phyloP scores from a whole-genome alignment of 2,113 vertebrate species.

The Pongo abelii region DNA sequence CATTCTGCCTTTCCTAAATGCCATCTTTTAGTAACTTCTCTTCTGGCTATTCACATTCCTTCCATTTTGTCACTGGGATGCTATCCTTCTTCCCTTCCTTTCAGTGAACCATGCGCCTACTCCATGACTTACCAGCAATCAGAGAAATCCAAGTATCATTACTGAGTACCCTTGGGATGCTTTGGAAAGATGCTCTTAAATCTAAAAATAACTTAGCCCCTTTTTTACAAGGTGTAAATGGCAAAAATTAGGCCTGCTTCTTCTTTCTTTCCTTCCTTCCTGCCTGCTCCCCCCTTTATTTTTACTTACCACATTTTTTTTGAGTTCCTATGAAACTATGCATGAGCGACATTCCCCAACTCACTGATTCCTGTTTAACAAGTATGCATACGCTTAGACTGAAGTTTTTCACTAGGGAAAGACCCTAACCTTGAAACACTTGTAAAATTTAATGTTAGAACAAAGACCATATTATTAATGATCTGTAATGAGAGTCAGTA shows the following conservation, averaged over 20 bases:
- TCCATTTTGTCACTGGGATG: neutral
- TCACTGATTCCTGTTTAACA: neutral
- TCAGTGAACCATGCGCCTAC: neutral
- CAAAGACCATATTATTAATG: neutral
- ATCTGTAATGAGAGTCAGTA: neutral
- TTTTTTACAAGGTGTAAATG: neutral
- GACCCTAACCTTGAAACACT: neutral
- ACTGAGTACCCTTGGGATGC: neutral
- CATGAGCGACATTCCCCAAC: neutral
- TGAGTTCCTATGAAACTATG: neutral
- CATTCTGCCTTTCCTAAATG: neutral
- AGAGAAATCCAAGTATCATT: neutral
- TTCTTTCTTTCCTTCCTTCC: neutral
- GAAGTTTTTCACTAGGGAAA: neutral
- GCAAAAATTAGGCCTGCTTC: neutral
- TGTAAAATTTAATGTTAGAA: neutral
- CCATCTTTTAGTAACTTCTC: neutral
- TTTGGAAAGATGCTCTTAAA: neutral
- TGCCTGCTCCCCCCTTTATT: neutral
- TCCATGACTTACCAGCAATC: neutral
- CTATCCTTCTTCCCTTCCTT: neutral
- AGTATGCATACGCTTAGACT: neutral
- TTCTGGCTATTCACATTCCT: neutral
- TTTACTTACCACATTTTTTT: neutral
- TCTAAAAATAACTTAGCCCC: neutral